These are phyloP conservation scores for Theonella swinhoei DNA, from an alignment of 37 sponge, comb jelly and placozoan genomes.

Conservation along the genomic window DNA sequence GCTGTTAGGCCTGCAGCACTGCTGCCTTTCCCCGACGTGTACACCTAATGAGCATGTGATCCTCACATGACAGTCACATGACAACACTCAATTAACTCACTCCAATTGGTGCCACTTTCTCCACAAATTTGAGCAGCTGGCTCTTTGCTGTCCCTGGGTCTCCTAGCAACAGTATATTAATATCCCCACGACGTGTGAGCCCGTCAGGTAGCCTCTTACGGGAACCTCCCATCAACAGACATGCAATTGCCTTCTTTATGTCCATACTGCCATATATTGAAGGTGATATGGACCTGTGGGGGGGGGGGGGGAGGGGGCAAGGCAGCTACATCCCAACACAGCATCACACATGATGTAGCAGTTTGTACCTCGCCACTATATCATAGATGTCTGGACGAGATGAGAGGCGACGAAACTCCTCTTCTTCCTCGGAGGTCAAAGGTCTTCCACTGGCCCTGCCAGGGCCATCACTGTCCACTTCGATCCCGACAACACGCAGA, in stretches of 20 bases:
- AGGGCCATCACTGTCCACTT: conserved; percentile 86
- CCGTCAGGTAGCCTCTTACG: conserved; percentile 98
- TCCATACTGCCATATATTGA: conserved; percentile 98
- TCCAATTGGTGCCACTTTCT: conserved; percentile 97
- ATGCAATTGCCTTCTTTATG: conserved; percentile 97
- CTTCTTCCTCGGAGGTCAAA: conserved; percentile 92
- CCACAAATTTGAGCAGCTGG: conserved; percentile 99
- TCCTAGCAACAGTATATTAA: conserved; percentile 95
- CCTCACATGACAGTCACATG: neutral
- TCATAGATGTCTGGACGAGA: conserved; percentile 87
- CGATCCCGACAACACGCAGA: conserved; percentile 93
- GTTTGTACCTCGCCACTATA: conserved; percentile 47
- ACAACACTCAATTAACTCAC: conserved; percentile 55
- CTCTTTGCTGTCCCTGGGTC: conserved; percentile 99
- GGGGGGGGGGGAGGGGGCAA: too few relatives aligned
- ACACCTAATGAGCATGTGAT: conserved; percentile 61
- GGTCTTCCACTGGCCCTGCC: conserved; percentile 71
- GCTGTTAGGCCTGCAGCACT: conserved; percentile 99
- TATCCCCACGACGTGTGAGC: conserved; percentile 94
- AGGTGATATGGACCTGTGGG: conserved; percentile 79
- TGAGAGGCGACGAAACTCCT: conserved; percentile 80
- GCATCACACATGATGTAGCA: neutral
- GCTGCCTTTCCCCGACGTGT: conserved; percentile 99
- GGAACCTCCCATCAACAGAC: conserved; percentile 96
- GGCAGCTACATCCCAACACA: too few relatives aligned